These are phyloP conservation scores for Nettapus auritus DNA, from an alignment of 2,113 vertebrate genomes.

Conservation along the genomic window DNA sequence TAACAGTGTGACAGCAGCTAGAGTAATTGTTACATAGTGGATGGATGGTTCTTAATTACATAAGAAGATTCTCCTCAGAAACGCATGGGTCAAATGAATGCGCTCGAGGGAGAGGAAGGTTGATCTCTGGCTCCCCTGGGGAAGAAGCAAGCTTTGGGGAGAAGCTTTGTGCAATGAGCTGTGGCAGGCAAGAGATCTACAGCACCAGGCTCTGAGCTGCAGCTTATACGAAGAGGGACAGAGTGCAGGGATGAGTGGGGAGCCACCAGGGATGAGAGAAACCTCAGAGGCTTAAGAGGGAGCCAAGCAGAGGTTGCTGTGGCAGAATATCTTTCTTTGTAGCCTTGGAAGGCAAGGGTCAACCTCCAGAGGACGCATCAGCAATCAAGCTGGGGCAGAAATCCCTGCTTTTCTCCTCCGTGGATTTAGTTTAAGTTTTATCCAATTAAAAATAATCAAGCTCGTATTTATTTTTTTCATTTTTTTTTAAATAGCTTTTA, in stretches of 20 bases:
- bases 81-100: not conserved
- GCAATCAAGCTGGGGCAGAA: not conserved
- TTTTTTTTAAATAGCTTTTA: not conserved
- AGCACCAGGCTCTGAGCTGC: not conserved
- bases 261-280: not conserved
- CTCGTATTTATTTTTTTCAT: not conserved
- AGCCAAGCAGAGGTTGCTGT: not conserved
- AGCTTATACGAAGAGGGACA: not conserved
- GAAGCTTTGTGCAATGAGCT: not conserved
- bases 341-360: not conserved
- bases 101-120: not conserved
- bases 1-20: constrained; percentile 14
- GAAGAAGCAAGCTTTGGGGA: not conserved
- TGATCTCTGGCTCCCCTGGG: not conserved
- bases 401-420: rapidly evolving
- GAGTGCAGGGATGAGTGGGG: not conserved
- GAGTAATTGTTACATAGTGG: not conserved
- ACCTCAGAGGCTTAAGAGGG: not conserved
- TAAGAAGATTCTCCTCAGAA: not conserved
- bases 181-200: not conserved
- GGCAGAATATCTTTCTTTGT: not conserved
- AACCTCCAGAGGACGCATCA: not conserved
- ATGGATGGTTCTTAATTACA: constrained; percentile 23
- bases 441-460: not conserved
- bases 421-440: not conserved